Evolutionary conservation across 2,888 invertebrate genomes (phyloP).

Genomic region (Elgonia sp.): DNA sequence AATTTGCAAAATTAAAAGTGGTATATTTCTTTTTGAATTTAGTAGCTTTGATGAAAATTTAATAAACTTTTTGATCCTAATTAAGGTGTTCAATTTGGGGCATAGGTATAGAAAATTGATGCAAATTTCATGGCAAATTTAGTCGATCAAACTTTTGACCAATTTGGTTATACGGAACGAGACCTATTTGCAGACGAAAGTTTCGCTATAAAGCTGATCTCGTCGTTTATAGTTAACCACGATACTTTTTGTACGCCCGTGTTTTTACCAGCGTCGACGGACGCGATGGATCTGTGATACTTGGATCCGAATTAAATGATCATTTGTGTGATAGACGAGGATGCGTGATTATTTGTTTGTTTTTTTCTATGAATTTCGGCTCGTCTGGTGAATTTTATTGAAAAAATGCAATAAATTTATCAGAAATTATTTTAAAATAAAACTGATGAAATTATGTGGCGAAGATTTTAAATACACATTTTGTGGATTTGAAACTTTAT

Average conservation of each 20-base stretch:
- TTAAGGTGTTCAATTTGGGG: no score
- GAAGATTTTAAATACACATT: no score
- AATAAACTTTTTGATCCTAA: no score
- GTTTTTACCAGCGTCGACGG: conserved; percentile 20
- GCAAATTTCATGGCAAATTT: background rate
- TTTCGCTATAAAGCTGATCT: conserved; percentile 34
- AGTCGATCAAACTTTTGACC: background rate
- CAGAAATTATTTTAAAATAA: no score
- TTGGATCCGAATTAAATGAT: conserved; percentile 72
- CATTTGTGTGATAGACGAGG: conserved; percentile 66
- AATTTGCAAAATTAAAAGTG: no score
- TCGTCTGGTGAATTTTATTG: no score
- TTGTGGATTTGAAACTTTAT: no score
- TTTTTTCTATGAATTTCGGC: background rate
- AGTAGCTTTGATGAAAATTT: no score
- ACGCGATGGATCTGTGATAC: conserved; percentile 71
- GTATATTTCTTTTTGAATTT: no score
- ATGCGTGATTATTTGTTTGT: conserved; percentile 29
- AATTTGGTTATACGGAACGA: background rate
- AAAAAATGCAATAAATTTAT: no score
- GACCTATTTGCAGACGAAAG: conserved; percentile 28
- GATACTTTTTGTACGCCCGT: conserved; percentile 38
- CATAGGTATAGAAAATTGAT: background rate
- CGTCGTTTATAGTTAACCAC: conserved; percentile 33
- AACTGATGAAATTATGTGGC: no score